Evolutionary conservation across 2,888 invertebrate genomes (phyloP), one percentile per base, ranked within the genome.

Genomic region (Diarsia dahlii): DNA sequence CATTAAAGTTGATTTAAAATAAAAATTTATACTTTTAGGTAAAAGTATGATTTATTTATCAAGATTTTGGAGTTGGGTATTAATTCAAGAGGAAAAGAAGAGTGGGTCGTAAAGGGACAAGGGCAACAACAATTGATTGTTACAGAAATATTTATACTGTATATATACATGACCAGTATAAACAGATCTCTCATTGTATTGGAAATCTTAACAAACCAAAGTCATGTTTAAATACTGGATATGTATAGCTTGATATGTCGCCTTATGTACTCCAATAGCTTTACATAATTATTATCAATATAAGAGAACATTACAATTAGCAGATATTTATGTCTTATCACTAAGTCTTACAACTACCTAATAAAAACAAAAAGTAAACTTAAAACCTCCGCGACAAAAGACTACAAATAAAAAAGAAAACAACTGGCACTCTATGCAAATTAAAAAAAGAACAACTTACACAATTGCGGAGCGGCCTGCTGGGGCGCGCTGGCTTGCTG

Each of bases 401-500:
- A 66, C 52, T 56, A 78, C 34, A 79, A 67, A 65, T 28, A 12
- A 70, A 18, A 34, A 73, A 45, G 39, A 23, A 39, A 54, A 66
- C 52, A 72, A 83, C 34, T 70, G 62, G 70, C 81, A 60, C 18
- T 66, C 81, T 82, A 76, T 84, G 82, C 84, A 78, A 78, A 74
- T 64, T 34, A 84, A 73, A 74, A 71, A 84, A 75, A 79, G 65
- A 63, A 78, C n/a, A 60, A 95, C 96, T 95, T 91, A 96, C 96
- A 96, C 85, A 96, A 91, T 84, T 95, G 96, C 50, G 95, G 96
- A 76, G 95, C 94, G 2, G 90, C 84, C 13, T 87, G 90, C 34
- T 89, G 92, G 3, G 94, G 95, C 23, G 95, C 92, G 10, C 96
- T 88, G 86, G 97, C 95, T 78, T 96, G 95, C 67, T 96, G 91